Percentiles rank a stretch among this genome's conserved stretches.
These are phyloP conservation scores for Torymus texanus DNA, from an alignment of 2,888 invertebrate genomes.

Conservation along the genomic window DNA sequence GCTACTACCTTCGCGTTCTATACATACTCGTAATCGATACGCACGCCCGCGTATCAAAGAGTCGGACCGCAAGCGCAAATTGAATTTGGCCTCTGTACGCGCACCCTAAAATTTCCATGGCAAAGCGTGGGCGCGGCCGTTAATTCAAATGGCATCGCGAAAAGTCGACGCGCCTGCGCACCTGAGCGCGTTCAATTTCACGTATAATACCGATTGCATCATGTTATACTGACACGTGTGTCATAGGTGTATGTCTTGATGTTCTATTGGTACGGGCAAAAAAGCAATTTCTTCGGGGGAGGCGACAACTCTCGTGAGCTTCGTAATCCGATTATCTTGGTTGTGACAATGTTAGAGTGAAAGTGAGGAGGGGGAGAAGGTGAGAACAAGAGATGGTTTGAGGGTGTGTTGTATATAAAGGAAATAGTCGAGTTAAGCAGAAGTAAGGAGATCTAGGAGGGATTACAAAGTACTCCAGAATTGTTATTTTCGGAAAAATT, in stretches of 20 bases:
- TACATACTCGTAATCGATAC: neutral
- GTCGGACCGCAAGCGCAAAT: conserved; percentile 16
- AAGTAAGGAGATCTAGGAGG: too few species aligned
- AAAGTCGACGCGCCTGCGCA: conserved; percentile 6
- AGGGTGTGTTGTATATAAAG: too few species aligned
- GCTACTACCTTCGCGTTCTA: too few species aligned
- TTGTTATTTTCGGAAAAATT: too few species aligned
- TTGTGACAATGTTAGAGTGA: conserved; percentile 42
- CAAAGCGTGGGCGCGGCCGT: conserved; percentile 21
- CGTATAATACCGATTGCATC: neutral
- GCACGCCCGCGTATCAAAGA: conserved; percentile 14
- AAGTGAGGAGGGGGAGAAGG: too few species aligned
- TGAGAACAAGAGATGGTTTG: neutral
- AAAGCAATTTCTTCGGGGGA: conserved; percentile 40
- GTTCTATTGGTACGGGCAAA: conserved; percentile 2
- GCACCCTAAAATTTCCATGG: conserved; percentile 41
- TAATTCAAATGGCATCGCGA: conserved; percentile 36
- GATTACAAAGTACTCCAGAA: too few species aligned
- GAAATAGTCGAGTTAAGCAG: too few species aligned
- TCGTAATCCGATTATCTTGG: conserved; percentile 47
- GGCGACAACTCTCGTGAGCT: neutral
- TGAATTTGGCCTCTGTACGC: conserved; percentile 28
- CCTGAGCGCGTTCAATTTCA: conserved; percentile 11
- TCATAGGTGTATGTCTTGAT: too few species aligned
- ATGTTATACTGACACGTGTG: too few species aligned